A percentile compares a stretch with the other conserved stretches of the same genome.
Evolutionary conservation across 2,113 vertebrate genomes (phyloP).

Genomic region (Apistogramma diplotaenia): DNA sequence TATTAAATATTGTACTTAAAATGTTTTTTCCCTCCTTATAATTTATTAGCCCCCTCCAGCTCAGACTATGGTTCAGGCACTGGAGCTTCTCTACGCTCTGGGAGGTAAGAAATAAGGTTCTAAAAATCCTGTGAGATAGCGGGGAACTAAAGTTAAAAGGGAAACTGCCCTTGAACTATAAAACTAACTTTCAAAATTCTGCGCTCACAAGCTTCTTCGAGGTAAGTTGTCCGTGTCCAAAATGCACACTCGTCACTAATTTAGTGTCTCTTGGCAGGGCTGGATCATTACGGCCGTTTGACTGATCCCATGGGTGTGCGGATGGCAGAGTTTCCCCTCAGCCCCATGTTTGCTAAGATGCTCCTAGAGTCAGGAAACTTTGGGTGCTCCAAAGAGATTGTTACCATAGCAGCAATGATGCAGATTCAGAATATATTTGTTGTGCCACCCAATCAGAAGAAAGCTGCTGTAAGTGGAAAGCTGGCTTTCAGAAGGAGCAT

Average conservation of each 20-base stretch:
- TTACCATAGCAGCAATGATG: constrained; percentile 98
- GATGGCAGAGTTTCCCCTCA: constrained; percentile 97
- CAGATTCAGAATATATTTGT: constrained; percentile 97
- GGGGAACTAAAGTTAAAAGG: not conserved
- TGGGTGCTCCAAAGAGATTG: constrained; percentile 95
- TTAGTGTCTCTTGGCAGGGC: constrained; percentile 73
- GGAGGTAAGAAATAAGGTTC: constrained; percentile 82
- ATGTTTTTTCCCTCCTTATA: not conserved
- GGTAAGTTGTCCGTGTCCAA: not conserved
- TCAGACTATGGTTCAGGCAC: constrained; percentile 97
- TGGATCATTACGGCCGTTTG: constrained; percentile 93
- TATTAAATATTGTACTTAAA: not conserved
- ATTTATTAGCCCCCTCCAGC: constrained; percentile 89
- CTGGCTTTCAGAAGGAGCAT: not conserved
- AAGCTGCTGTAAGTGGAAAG: constrained; percentile 84
- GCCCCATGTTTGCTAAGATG: constrained; percentile 99
- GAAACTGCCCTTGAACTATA: not conserved
- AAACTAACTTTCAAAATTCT: not conserved
- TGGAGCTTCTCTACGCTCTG: constrained; percentile 94
- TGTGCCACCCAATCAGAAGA: constrained; percentile 90
- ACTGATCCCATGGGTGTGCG: constrained; percentile 93
- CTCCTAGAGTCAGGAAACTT: constrained; percentile 97
- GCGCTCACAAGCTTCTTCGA: not conserved
- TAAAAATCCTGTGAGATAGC: not conserved
- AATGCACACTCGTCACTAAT: not conserved